phyloP scores from a whole-genome alignment of 2,888 invertebrate genomes.

The Tipula lateralis region DNA sequence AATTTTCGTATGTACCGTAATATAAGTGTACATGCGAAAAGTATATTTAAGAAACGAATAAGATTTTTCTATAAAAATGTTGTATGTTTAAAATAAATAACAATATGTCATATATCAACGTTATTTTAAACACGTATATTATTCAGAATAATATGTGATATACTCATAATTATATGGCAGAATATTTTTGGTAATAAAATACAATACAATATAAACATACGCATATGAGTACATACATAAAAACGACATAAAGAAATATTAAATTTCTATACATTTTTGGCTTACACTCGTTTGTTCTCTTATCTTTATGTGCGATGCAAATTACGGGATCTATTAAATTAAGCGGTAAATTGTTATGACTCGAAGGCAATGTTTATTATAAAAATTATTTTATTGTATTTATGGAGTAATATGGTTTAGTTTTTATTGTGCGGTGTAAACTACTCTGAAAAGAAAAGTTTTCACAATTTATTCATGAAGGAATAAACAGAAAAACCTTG shows the following conservation, averaged over 20 bases:
- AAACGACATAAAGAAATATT: not conserved
- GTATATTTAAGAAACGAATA: not conserved
- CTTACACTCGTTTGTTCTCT: not conserved
- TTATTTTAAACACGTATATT: not conserved
- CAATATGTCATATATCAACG: not conserved
- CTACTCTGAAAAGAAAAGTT: not conserved
- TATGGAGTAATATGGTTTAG: not conserved
- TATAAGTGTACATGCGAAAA: not conserved
- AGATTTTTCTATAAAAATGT: not conserved
- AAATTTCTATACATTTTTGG: not conserved
- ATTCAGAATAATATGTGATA: conserved; percentile 14
- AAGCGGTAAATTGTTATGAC: not conserved
- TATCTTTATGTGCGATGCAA: not conserved
- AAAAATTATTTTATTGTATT: not conserved
- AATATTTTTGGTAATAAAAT: not conserved
- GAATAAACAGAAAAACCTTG: not conserved
- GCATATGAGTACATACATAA: not conserved
- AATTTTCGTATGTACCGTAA: no score
- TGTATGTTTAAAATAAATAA: not conserved
- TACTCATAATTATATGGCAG: not conserved
- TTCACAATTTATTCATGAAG: no score
- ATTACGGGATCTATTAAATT: conserved; percentile 3
- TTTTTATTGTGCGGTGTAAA: no score
- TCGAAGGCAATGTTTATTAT: not conserved
- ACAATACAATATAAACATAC: not conserved